Base-by-base conservation (phyloP, 2,888 invertebrate species). In the Scaptomyza reducta region DNA sequence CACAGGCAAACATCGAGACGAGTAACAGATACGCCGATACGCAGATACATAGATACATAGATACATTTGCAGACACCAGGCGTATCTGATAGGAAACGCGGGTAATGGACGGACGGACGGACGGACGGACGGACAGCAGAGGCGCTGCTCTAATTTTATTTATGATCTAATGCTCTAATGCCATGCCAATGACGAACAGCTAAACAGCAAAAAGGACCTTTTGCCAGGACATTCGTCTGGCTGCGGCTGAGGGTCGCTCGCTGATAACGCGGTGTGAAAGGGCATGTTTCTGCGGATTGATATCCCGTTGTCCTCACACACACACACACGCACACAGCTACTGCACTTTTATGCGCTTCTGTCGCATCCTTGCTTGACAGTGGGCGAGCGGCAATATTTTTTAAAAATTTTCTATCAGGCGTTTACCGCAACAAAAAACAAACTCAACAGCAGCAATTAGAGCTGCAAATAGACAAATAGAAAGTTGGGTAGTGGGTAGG, bases 231-330 rank as follows among this genome's bases (percentile, higher is more conserved):
- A 49, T 27, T 47, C 46, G 45, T 18, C 18, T 22, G 22, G 22
- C 22, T 22, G 27, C 27, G 6, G 38, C 35, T 45, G 59, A 68
- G 56, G 67, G 70, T 60, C 73, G 62, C 77, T 70, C 73, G 59
- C 77, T 70, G 74, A 74, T 74, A 81, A 79, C 77, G 80, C 76
- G 88, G 90, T 90, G 88, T 87, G 89, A 88, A 90, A 90, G 90
- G 91, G 90, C 90, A 90, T 91, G 91, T 91, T 90, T 79, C 74
- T 91, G 91, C 79, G 91, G 91, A 91, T 80, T 87, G 89, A 85
- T 86, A 78, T 90, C 90, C 90, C 89, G 90, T 90, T 89, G 90
- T 77, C 80, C 75, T 61, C 33, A 42, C 49, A 53, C 51, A 62
- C 22, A 47, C 44, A 51, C 50, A 60, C 25, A 44, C n/a, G 10